These are phyloP conservation scores for Leptopilina drosophilae DNA, from an alignment of 2,888 invertebrate species.

Conservation along the genomic window DNA sequence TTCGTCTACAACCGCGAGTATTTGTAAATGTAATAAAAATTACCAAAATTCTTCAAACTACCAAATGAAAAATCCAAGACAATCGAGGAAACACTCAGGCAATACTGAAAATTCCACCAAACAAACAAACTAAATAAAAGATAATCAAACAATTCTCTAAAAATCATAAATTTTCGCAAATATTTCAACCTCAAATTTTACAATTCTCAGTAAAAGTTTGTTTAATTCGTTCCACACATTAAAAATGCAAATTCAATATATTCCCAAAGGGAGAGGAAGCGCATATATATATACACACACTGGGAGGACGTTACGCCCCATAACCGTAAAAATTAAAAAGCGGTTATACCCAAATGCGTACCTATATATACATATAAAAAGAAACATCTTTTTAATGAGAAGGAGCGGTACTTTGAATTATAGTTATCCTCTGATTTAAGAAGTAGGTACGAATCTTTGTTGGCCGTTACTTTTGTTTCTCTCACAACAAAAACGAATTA, in stretches of 20 bases:
- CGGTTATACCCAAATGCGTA: slow-evolving; percentile 33
- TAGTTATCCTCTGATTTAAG: slow-evolving; percentile 33
- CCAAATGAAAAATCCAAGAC: too few relatives aligned
- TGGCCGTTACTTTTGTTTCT: slow-evolving; percentile 31
- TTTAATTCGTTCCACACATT: too few relatives aligned
- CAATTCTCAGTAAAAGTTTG: too few relatives aligned
- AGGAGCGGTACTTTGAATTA: slow-evolving; percentile 30
- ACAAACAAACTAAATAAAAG: too few relatives aligned
- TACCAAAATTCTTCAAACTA: too few relatives aligned
- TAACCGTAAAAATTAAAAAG: slow-evolving; percentile 35
- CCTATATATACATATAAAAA: not conserved
- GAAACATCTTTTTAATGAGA: slow-evolving; percentile 29
- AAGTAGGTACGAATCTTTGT: slow-evolving; percentile 28
- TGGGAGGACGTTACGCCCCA: slow-evolving; percentile 27
- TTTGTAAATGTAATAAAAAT: too few relatives aligned
- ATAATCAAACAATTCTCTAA: too few relatives aligned
- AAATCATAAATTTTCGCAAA: too few relatives aligned
- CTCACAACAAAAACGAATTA: not conserved
- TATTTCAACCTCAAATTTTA: too few relatives aligned
- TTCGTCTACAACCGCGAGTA: too few relatives aligned
- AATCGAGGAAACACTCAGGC: too few relatives aligned
- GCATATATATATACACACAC: not conserved
- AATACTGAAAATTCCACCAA: too few relatives aligned
- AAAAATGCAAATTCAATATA: slow-evolving; percentile 22
- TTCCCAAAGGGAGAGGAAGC: slow-evolving; percentile 12